phyloP scores from a whole-genome alignment of 2,888 invertebrate genomes.

The Diadegma fenestrale region DNA sequence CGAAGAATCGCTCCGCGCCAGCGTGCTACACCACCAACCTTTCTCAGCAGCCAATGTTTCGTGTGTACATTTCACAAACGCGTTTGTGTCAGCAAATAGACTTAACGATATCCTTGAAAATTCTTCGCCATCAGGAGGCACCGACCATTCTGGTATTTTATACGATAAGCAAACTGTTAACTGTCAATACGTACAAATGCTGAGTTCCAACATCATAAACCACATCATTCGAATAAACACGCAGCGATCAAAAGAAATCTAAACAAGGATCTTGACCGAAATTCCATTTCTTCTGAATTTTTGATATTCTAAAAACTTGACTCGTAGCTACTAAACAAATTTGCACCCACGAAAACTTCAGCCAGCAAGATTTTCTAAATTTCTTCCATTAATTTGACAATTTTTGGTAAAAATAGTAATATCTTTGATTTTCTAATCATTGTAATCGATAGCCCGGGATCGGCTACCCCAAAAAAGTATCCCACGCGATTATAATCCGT shows the following conservation, averaged over 20 bases:
- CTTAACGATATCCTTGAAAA: slow-evolving; percentile 51
- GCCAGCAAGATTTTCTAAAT: too few species aligned
- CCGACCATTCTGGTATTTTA: slow-evolving; percentile 38
- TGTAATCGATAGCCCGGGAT: too few species aligned
- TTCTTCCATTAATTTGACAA: too few species aligned
- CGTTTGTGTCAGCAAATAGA: slow-evolving; percentile 21
- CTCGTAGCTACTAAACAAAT: too few species aligned
- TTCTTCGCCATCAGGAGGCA: slow-evolving; percentile 34
- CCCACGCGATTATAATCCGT: too few species aligned
- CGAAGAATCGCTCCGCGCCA: slow-evolving; percentile 48
- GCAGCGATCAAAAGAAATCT: not conserved
- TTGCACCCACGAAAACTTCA: too few species aligned
- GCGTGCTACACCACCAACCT: slow-evolving; percentile 35
- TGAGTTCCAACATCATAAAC: not conserved
- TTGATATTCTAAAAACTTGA: too few species aligned
- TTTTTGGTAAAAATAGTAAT: too few species aligned
- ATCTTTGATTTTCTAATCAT: too few species aligned
- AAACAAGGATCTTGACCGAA: not conserved
- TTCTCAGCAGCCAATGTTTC: slow-evolving; percentile 32
- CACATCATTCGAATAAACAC: not conserved
- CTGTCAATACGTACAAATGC: slow-evolving; percentile 31
- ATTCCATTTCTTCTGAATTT: not conserved
- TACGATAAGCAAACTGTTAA: slow-evolving; percentile 43
- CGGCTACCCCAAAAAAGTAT: too few species aligned
- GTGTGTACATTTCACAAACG: slow-evolving; percentile 1